A percentile compares a stretch with the other conserved stretches of the same genome.
phyloP scores from a whole-genome alignment of 2,888 invertebrate genomes.

The Drosophila greeni region DNA sequence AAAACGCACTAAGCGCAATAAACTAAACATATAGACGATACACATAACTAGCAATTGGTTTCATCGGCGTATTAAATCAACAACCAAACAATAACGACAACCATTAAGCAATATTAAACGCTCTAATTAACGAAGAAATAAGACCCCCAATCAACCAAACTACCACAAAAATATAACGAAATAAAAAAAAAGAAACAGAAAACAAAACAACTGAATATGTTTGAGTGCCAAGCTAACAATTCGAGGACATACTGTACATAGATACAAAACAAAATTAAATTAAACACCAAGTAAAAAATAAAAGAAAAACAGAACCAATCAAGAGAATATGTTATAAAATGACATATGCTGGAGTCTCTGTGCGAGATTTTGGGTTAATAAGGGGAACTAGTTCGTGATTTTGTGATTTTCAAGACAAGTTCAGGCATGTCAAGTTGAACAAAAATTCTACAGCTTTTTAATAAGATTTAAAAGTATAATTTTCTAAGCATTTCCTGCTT shows the following conservation, averaged over 20 bases:
- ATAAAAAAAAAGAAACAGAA: conserved; percentile 14
- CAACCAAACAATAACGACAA: conserved; percentile 40
- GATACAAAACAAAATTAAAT: conserved; percentile 31
- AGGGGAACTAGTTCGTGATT: background rate
- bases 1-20: conserved; percentile 48
- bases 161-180: conserved; percentile 7
- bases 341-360: background rate
- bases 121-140: conserved; percentile 28
- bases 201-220: conserved; percentile 55
- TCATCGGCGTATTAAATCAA: conserved; percentile 51
- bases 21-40: conserved; percentile 33
- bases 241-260: conserved; percentile 60
- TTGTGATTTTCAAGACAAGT: background rate
- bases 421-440: too few species aligned
- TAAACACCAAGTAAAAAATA: background rate
- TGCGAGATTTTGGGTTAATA: background rate
- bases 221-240: conserved; percentile 79
- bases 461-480: background rate
- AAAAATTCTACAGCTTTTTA: too few species aligned
- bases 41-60: conserved; percentile 48
- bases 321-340: conserved; percentile 2
- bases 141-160: conserved; percentile 24
- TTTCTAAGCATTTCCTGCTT: background rate
- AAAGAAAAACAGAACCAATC: conserved; percentile 5
- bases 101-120: conserved; percentile 31